Percentiles rank a stretch among this genome's conserved stretches.
phyloP scores from a whole-genome alignment of 2,888 invertebrate genomes.

The Amiota minor region DNA sequence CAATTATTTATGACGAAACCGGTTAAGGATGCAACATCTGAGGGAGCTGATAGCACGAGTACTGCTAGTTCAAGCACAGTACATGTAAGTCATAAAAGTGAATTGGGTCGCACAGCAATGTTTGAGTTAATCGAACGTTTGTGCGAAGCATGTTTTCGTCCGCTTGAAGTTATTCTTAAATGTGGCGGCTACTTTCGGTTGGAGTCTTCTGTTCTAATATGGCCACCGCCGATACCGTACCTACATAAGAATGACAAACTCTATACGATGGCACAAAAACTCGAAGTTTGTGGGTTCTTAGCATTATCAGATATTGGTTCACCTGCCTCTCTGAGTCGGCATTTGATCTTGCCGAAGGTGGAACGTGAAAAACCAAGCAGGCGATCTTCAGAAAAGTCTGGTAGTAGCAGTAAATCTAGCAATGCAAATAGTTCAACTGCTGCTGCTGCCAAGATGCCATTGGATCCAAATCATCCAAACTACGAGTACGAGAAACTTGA shows the following conservation, averaged over 20 bases:
- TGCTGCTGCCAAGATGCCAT: slow-evolving; percentile 42
- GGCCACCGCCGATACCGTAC: slow-evolving; percentile 80
- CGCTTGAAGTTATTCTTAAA: slow-evolving; percentile 81
- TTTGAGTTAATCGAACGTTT: slow-evolving; percentile 78
- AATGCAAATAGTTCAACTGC: slow-evolving; percentile 69
- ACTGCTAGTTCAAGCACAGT: slow-evolving; percentile 20
- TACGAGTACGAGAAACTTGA: slow-evolving; percentile 72
- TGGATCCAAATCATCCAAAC: slow-evolving; percentile 60
- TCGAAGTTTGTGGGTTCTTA: slow-evolving; percentile 91
- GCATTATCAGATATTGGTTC: slow-evolving; percentile 91
- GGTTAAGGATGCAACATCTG: slow-evolving; percentile 45
- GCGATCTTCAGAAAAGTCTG: slow-evolving; percentile 63
- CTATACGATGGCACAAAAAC: slow-evolving; percentile 77
- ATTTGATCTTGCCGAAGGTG: slow-evolving; percentile 87
- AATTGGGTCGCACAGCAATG: slow-evolving; percentile 67
- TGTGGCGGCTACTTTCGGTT: slow-evolving; percentile 80
- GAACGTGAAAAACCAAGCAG: slow-evolving; percentile 74
- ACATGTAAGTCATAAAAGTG: slow-evolving; percentile 65
- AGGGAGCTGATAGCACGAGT: slow-evolving; percentile 23
- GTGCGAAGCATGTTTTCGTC: slow-evolving; percentile 82
- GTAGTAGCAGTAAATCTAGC: slow-evolving; percentile 71
- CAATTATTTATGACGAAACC: slow-evolving; percentile 64
- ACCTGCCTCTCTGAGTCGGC: slow-evolving; percentile 91
- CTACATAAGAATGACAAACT: slow-evolving; percentile 47
- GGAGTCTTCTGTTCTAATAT: slow-evolving; percentile 81